These are phyloP conservation scores for Lasaia peninsularis DNA, from an alignment of 1,140 invertebrate genomes.

Conservation along the genomic window DNA sequence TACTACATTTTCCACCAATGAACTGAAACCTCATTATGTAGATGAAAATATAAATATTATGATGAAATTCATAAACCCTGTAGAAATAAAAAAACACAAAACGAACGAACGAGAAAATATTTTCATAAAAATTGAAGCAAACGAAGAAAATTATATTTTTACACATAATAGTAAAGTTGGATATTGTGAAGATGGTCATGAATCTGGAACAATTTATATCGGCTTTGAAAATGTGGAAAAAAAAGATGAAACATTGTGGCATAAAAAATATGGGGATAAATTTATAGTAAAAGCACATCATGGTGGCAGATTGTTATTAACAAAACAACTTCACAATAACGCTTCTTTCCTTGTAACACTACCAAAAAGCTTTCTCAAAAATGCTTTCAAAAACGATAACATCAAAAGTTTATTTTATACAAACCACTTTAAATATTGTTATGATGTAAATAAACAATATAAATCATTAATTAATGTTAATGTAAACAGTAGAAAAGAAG, in stretches of 20 bases:
- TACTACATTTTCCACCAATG: neutral
- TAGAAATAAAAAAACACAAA: neutral
- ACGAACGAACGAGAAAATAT: neutral
- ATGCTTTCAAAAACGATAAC: constrained; percentile 25
- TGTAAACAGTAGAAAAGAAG: neutral
- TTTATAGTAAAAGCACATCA: neutral
- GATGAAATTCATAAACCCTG: too few relatives aligned
- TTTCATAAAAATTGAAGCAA: too few relatives aligned
- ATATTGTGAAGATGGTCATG: neutral
- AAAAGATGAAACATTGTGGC: neutral
- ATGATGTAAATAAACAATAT: neutral
- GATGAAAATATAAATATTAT: neutral
- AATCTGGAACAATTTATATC: neutral
- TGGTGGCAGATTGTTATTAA: constrained; percentile 12
- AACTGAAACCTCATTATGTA: neutral
- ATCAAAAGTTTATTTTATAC: neutral
- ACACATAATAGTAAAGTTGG: neutral
- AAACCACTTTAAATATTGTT: neutral
- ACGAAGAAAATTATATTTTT: too few relatives aligned
- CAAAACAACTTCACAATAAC: constrained; percentile 35
- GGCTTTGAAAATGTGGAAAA: neutral
- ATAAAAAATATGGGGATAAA: neutral
- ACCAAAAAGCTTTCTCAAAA: constrained; percentile 38
- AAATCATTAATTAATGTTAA: neutral
- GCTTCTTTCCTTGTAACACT: constrained; percentile 51